A percentile compares a stretch with the other conserved stretches of the same genome.
phyloP scores from a whole-genome alignment of 2,797 vertebrate species.

The Phoeniculus purpureus region DNA sequence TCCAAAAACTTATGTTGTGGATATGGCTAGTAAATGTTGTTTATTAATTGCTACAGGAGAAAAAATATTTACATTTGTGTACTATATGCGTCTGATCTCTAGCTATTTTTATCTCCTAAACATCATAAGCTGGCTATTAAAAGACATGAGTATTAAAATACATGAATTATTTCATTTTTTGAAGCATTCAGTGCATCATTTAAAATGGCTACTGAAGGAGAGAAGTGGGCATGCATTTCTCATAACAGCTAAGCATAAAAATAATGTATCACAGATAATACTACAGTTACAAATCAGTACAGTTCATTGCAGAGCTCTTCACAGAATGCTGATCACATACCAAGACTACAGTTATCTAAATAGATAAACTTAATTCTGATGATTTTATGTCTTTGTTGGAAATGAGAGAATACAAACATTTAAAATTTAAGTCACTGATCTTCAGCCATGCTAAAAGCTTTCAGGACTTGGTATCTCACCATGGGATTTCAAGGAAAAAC shows the following conservation, averaged over 20 bases:
- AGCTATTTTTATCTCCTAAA: background rate
- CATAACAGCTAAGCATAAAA: background rate
- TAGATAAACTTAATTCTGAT: background rate
- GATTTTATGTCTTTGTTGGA: background rate
- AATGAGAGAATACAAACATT: background rate
- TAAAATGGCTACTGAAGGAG: background rate
- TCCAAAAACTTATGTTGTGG: background rate
- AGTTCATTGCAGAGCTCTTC: background rate
- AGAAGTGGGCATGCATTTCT: background rate
- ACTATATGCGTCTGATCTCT: background rate
- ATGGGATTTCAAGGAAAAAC: background rate
- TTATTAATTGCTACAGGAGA: background rate
- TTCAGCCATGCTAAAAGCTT: background rate
- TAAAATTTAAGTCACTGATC: background rate
- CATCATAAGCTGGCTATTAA: background rate
- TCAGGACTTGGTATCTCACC: background rate
- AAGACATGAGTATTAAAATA: constrained; percentile 19
- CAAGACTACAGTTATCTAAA: background rate
- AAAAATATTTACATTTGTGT: background rate
- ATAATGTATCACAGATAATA: background rate
- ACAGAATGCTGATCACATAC: background rate
- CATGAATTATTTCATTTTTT: background rate
- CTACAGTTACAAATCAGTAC: background rate
- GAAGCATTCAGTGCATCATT: background rate
- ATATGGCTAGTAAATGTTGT: background rate